Conservation (phyloP, 2,888 invertebrate species). For the Notocelia uddmanniana region DNA sequence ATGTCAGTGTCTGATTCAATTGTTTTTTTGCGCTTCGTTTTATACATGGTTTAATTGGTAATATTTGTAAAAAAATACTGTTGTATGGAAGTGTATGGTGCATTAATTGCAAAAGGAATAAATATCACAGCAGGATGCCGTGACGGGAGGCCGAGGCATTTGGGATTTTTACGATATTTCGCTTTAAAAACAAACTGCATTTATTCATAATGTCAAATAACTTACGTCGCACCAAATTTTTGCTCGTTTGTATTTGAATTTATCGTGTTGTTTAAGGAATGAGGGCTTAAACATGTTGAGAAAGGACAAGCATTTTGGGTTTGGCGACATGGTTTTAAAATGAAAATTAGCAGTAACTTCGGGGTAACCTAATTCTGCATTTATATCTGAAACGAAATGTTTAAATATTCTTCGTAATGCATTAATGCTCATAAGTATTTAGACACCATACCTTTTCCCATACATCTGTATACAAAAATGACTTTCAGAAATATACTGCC, state of each 20-base stretch:
- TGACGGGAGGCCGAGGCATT: slow-evolving; percentile 27
- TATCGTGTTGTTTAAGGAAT: slow-evolving; percentile 39
- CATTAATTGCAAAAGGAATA: slow-evolving; percentile 55
- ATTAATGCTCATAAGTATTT: not conserved
- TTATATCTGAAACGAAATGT: not conserved
- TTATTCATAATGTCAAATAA: slow-evolving; percentile 42
- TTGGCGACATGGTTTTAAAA: slow-evolving; percentile 6
- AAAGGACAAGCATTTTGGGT: slow-evolving; percentile 4
- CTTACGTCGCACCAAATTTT: slow-evolving; percentile 36
- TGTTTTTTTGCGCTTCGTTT: slow-evolving; percentile 33
- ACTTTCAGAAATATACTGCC: too few species aligned
- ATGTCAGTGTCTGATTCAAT: slow-evolving; percentile 54
- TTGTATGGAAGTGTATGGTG: slow-evolving; percentile 43
- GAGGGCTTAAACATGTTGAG: slow-evolving; percentile 25
- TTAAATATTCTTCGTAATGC: not conserved
- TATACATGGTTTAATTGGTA: slow-evolving; percentile 45
- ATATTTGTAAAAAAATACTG: slow-evolving; percentile 41
- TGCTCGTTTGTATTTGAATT: slow-evolving; percentile 38
- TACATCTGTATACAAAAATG: too few species aligned
- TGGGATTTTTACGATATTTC: slow-evolving; percentile 39
- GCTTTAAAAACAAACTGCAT: slow-evolving; percentile 44
- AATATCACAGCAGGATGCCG: slow-evolving; percentile 57
- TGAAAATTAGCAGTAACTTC: slow-evolving; percentile 6
- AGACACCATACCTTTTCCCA: too few species aligned
- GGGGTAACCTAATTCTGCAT: not conserved